Evolutionary conservation across 2,113 vertebrate species (phyloP), one percentile per base, ranked within the genome.

Genomic region (Tragelaphus strepsiceros): DNA sequence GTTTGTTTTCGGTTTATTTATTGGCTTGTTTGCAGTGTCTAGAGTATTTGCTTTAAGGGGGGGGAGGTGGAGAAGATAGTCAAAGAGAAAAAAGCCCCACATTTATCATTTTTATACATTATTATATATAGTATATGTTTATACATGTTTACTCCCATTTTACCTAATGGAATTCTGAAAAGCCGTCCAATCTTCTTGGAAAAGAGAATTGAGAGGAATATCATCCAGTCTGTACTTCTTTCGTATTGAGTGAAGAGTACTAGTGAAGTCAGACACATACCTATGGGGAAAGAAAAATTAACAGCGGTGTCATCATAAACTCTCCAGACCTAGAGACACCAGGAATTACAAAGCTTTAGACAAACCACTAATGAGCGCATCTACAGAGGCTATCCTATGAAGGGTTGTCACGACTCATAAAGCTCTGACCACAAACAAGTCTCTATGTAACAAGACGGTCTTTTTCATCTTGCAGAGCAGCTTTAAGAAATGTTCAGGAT

Each of bases 161-260:
- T 97, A 99, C 99, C 99, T 99, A 96, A 99, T 97, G 30, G 99
- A 99, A 98, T 99, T 99, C 96, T 99, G 99, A 98, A 99, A 99
- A 8, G 99, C 99, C 0, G 99, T 99, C 99, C 99, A 99, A 97
- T 99, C 99, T 96, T 99, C 99, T 82, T 99, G 99, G 97, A 99
- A 99, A 32, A 98, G 98, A 6, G 99, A 98, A 26, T 98, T 99
- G 64, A 98, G 98, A 2, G 98, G 98, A 3, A 98, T 98, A 28
- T 99, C 99, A 71, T 99, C 99, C 97, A 99, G 98, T 67, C 98
- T 99, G 91, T 99, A 99, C 61, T 99, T 99, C 98, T 99, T 99
- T 14, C 99, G 98, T 96, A 99, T 99, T 0, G 99, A 99, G 98
- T 99, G 99, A 88, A 99, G 98, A 0, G 99, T 99, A 15, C 98